A percentile compares a stretch with the other conserved stretches of the same genome.
phyloP scores from a whole-genome alignment of 1,140 invertebrate genomes.

The Drosophila orena region DNA sequence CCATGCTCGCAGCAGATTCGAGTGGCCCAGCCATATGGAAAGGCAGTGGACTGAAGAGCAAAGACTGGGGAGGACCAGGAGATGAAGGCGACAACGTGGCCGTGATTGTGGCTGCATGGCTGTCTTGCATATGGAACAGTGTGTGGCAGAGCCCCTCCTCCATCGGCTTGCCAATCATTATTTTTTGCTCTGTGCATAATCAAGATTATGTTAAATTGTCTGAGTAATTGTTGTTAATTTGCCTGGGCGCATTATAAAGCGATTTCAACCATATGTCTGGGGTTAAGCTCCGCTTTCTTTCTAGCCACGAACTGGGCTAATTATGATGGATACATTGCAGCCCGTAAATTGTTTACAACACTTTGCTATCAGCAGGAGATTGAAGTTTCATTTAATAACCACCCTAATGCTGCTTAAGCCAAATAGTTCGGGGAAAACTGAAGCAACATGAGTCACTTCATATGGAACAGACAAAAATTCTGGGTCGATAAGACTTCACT shows the following conservation, averaged over 20 bases:
- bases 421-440: constrained; percentile 7
- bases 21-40: constrained; percentile 64
- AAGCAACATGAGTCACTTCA: constrained; percentile 8
- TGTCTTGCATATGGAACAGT: constrained; percentile 45
- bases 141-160: neutral
- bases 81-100: constrained; percentile 39
- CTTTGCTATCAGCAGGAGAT: constrained; percentile 34
- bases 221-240: constrained; percentile 83
- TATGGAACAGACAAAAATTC: neutral
- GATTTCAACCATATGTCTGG: constrained; percentile 65
- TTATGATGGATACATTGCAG: constrained; percentile 71
- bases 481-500: constrained; percentile 8
- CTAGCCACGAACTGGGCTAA: constrained; percentile 64
- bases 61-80: neutral
- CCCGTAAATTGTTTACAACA: constrained; percentile 42
- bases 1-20: constrained; percentile 50
- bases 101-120: constrained; percentile 47
- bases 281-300: constrained; percentile 80
- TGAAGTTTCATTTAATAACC: constrained; percentile 12
- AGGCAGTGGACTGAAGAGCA: constrained; percentile 13
- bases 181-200: constrained; percentile 63
- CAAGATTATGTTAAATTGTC: constrained; percentile 83
- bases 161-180: constrained; percentile 35
- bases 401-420: constrained; percentile 7
- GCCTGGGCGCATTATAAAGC: constrained; percentile 74